Conservation (phyloP, 2,888 invertebrate species). For the Cerastis rubricosa region DNA sequence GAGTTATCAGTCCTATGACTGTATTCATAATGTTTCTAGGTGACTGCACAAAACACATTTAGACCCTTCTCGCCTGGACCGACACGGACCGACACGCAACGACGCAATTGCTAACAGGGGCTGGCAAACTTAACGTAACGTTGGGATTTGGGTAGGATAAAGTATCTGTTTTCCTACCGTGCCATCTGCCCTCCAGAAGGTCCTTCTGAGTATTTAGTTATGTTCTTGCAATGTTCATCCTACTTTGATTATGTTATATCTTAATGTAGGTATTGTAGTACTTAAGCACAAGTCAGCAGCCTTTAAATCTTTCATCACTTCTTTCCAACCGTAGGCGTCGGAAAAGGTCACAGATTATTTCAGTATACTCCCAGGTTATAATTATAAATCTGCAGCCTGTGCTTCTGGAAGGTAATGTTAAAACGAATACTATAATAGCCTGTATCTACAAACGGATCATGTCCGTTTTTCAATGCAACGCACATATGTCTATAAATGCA, state of each 20-base stretch:
- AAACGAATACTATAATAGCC: not conserved
- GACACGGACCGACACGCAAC: conserved; percentile 41
- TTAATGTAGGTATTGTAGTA: not conserved
- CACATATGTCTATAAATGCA: conserved; percentile 62
- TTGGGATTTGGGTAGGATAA: conserved; percentile 9
- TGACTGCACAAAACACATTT: conserved; percentile 20
- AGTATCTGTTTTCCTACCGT: conserved; percentile 6
- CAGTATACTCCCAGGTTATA: not conserved
- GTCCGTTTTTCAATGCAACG: conserved; percentile 18
- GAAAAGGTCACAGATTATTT: conserved; percentile 41
- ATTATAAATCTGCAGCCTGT: not conserved
- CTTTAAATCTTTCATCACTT: conserved; percentile 19
- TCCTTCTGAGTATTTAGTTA: not conserved
- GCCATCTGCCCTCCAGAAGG: not conserved
- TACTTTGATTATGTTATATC: not conserved
- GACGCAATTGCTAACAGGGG: conserved; percentile 28
- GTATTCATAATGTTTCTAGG: conserved; percentile 15
- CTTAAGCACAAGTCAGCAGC: not conserved
- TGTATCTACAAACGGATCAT: conserved; percentile 12
- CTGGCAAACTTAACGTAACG: not conserved
- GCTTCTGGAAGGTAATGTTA: not conserved
- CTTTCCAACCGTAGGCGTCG: conserved; percentile 16
- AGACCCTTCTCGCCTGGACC: conserved; percentile 18
- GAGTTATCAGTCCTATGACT: not conserved
- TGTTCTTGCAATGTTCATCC: not conserved